Conservation (phyloP, 2,113 vertebrate species). For the Campylorhamphus procurvoides region DNA sequence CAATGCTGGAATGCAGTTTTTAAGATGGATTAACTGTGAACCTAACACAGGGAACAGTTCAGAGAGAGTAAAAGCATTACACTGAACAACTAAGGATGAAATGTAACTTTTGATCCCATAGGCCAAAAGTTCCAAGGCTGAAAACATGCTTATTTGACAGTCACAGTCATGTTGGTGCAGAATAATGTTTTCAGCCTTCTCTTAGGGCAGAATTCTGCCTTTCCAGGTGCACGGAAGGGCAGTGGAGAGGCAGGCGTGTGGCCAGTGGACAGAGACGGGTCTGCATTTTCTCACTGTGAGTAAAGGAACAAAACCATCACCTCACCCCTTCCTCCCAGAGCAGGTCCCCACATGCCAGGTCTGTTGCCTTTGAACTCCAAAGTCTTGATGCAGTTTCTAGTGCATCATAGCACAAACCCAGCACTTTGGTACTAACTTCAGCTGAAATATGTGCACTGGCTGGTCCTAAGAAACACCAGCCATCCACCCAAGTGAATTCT, state of each 20-base stretch:
- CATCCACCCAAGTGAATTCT: neutral
- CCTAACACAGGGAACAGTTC: neutral
- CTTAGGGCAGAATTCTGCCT: neutral
- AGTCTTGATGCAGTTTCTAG: neutral
- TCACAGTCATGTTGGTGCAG: neutral
- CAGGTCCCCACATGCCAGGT: neutral
- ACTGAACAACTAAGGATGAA: neutral
- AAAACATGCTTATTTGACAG: neutral
- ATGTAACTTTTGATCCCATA: neutral
- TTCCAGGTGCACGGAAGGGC: neutral
- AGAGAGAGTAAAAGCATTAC: neutral
- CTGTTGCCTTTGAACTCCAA: neutral
- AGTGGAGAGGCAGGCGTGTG: accelerated
- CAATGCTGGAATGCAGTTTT: neutral
- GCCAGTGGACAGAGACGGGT: neutral
- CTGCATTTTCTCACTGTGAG: neutral
- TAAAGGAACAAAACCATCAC: neutral
- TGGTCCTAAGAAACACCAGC: neutral
- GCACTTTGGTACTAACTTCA: neutral
- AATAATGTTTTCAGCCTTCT: neutral
- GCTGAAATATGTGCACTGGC: neutral
- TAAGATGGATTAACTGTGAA: neutral
- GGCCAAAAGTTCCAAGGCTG: neutral
- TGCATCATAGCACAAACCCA: neutral
- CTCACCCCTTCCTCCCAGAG: neutral